A percentile compares a stretch with the other conserved stretches of the same genome.
Conservation (phyloP, 92 coral and sea anemone genomes). For the Umimayanthus kanabou region DNA sequence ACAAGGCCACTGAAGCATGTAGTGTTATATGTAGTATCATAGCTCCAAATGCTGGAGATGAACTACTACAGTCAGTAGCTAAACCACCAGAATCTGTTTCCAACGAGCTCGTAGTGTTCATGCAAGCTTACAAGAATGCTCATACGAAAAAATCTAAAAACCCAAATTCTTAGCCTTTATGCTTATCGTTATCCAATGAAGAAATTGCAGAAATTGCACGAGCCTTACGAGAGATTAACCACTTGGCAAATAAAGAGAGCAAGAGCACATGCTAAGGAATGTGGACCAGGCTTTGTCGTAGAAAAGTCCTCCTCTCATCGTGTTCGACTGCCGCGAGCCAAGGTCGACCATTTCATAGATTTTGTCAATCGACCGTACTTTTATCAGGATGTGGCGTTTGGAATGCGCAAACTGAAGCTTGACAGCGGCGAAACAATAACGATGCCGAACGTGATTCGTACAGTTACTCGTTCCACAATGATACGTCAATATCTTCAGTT, state of each 20-base stretch:
- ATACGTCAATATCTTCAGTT: constrained; percentile 47
- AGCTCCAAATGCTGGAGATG: constrained; percentile 65
- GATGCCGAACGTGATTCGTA: constrained; percentile 56
- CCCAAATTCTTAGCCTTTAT: constrained; percentile 57
- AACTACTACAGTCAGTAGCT: constrained; percentile 32
- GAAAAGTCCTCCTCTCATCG: constrained; percentile 19
- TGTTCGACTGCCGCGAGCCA: constrained; percentile 23
- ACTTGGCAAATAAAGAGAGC: constrained; percentile 42
- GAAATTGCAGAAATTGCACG: constrained; percentile 49
- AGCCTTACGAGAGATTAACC: constrained; percentile 43
- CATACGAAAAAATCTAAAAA: constrained; percentile 47
- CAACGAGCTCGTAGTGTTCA: constrained; percentile 46
- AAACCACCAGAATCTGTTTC: constrained; percentile 31
- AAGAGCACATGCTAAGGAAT: constrained; percentile 36
- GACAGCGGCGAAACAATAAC: constrained; percentile 48
- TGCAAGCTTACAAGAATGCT: constrained; percentile 56
- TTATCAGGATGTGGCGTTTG: constrained; percentile 51
- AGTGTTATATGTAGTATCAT: constrained; percentile 64
- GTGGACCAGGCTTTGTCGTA: constrained; percentile 13
- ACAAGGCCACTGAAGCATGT: constrained; percentile 73
- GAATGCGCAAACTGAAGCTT: constrained; percentile 50
- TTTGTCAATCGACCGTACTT: constrained; percentile 49
- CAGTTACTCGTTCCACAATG: constrained; percentile 56
- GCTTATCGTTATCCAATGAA: constrained; percentile 51
- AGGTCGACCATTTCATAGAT: constrained; percentile 46